phyloP scores from a whole-genome alignment of 35 echinoderm and acorn worm genomes.

The Amphiura filiformis region DNA sequence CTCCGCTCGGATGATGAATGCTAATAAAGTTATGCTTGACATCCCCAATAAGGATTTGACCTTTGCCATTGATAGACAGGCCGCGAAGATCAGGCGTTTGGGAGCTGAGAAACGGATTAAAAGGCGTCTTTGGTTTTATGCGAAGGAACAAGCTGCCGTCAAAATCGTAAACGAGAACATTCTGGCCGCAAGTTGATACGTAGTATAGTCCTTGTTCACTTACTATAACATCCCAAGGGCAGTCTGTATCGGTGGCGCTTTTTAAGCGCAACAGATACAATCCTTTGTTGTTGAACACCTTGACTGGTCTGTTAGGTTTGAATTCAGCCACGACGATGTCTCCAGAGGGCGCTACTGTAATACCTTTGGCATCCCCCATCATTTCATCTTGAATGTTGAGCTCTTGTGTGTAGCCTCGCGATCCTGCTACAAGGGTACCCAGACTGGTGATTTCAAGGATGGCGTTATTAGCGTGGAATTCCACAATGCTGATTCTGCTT shows the following conservation, averaged over 20 bases:
- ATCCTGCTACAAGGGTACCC: neutral
- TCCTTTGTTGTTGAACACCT: neutral
- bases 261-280: neutral
- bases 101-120: neutral
- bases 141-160: neutral
- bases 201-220: constrained; percentile 1
- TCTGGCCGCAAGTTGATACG: neutral
- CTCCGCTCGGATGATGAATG: neutral
- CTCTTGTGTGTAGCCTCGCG: neutral
- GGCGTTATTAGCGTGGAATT: neutral
- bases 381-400: neutral
- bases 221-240: neutral
- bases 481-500: neutral
- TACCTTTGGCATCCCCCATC: neutral
- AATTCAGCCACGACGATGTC: neutral
- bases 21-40: neutral
- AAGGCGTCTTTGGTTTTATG: neutral
- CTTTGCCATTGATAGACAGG: neutral
- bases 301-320: neutral
- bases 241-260: neutral
- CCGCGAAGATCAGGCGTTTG: neutral
- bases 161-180: neutral
- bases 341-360: neutral
- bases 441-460: neutral
- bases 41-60: neutral